Base-by-base conservation (phyloP, 37 sponge, comb jelly and placozoan species). In the Spongilla lacustris region DNA sequence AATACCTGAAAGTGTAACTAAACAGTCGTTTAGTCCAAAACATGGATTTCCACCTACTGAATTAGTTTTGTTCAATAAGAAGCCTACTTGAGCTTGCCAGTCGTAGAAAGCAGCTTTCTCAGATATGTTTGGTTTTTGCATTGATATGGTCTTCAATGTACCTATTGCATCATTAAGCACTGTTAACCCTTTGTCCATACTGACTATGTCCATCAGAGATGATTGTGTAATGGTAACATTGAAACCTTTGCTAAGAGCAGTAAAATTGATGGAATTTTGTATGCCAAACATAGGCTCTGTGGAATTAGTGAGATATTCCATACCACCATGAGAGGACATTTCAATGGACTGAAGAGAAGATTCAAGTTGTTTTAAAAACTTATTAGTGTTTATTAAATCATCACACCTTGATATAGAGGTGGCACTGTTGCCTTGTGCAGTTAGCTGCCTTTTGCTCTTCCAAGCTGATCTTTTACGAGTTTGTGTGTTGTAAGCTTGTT, bases 1-100 rank as follows among this genome's bases (percentile, higher is more conserved):
- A 58, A 58, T 58, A 19, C 11, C 58, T 17, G 58, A 58, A 58
- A 58, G 14, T 58, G 58, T 58, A 17, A 58, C 66, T 12, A 86
- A 66, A 32, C 87, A 86, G 80, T 80, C 87, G 9, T 48, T 74
- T 10, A 86, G 50, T 29, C 87, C 81, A 80, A 33, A 29, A 33
- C 87, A 86, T 1, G 66, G 22, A 6, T 80, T 67, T 69, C 78
- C 86, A 68, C 37, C 78, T 22, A 46, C 70, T 30, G 78, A 72
- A 21, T 46, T 28, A 1, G 78, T 78, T 30, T 67, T 26, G 26
- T 77, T 34, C 30, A 75, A 67, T 13, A 84, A 36, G 35, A 48
- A 19, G 25, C 71, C 84, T 46, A 85, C 77, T 25, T 69, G 22
- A 26, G 86, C 46, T 71, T 85, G 86, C 86, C 86, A 85, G 30